Conservation (phyloP, 2,888 invertebrate species). For the Subacronicta megacephala region DNA sequence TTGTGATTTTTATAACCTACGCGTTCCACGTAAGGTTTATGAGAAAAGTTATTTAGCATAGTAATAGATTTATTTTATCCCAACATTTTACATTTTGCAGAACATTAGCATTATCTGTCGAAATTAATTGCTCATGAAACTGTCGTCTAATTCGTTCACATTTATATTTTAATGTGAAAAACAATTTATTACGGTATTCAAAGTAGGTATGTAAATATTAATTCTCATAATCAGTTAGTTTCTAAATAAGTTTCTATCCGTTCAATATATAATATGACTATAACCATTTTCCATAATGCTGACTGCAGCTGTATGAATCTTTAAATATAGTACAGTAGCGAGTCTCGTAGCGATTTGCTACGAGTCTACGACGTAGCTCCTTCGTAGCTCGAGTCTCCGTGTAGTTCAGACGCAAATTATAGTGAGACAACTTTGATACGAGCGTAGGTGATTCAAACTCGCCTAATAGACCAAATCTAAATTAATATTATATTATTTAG, state of each 20-base stretch:
- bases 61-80: too few species aligned
- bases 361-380: slow-evolving; percentile 47
- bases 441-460: slow-evolving; percentile 8
- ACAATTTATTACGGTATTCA: slow-evolving; percentile 17
- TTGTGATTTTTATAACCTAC: too few species aligned
- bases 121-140: slow-evolving; percentile 4
- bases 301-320: too few species aligned
- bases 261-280: slow-evolving; percentile 22
- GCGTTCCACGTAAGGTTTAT: too few species aligned
- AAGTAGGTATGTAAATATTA: slow-evolving; percentile 29
- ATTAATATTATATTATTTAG: slow-evolving; percentile 31
- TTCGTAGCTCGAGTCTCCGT: slow-evolving; percentile 21
- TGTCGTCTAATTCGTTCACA: slow-evolving; percentile 13
- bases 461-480: slow-evolving; percentile 9
- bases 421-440: slow-evolving; percentile 19
- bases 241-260: slow-evolving; percentile 18
- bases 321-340: slow-evolving; percentile 15
- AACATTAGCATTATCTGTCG: too few species aligned
- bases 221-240: slow-evolving; percentile 25
- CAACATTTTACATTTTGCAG: too few species aligned
- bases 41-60: too few species aligned
- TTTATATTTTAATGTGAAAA: too few species aligned
- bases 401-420: slow-evolving; percentile 1
- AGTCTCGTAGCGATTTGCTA: slow-evolving; percentile 49
- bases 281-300: slow-evolving; percentile 21